These are phyloP conservation scores for Cassiopea xamachana DNA, from an alignment of 30 jellyfish, hydroid and myxozoan genomes.

Conservation along the genomic window DNA sequence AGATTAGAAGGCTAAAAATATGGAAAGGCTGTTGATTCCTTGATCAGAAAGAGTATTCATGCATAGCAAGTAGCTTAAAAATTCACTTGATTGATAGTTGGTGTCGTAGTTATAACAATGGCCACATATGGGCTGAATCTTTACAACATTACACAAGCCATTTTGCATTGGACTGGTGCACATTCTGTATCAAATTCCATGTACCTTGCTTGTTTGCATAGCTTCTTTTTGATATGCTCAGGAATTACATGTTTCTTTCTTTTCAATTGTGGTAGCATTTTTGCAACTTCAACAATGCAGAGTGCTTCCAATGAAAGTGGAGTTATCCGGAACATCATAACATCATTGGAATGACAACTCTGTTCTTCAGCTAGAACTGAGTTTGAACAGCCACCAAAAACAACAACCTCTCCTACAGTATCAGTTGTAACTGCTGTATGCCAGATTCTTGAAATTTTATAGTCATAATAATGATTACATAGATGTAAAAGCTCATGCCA, in stretches of 20 bases:
- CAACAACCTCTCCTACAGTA: constrained; percentile 73
- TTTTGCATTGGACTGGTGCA: background rate
- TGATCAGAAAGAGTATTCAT: no score
- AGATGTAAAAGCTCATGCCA: constrained; percentile 79
- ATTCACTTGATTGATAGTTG: no score
- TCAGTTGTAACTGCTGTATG: constrained; percentile 78
- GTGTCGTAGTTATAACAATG: no score
- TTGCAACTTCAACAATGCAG: constrained; percentile 7
- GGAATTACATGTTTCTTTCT: background rate
- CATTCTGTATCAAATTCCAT: background rate
- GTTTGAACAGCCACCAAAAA: constrained; percentile 90
- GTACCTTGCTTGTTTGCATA: background rate
- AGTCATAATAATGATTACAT: constrained; percentile 6
- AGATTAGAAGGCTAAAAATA: no score
- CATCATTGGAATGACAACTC: constrained; percentile 29
- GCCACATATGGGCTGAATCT: background rate
- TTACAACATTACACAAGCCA: background rate
- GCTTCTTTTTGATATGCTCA: background rate
- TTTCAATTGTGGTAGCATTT: background rate
- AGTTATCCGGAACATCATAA: constrained; percentile 9
- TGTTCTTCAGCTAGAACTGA: constrained; percentile 63
- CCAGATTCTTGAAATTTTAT: constrained; percentile 77
- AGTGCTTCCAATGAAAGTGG: constrained; percentile 30
- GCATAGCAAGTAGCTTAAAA: no score
- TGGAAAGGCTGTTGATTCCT: no score